Base-by-base conservation (phyloP, 2,888 invertebrate species). In the Torymus texanus region DNA sequence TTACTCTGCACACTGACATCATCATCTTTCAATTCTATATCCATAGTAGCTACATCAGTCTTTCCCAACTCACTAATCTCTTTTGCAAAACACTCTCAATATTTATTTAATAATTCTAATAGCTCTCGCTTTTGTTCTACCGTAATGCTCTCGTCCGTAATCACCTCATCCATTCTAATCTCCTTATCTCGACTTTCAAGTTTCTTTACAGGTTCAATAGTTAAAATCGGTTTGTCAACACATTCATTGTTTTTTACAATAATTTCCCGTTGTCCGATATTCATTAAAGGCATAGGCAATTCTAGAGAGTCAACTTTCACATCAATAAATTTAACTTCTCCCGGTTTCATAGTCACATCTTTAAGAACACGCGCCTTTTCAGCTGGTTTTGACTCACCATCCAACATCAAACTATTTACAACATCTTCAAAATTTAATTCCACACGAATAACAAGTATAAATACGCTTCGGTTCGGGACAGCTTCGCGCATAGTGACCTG, bases 11-110 rank as follows among this genome's bases (percentile, higher is more conserved):
- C 53, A 3, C 3, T 24, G 13, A 62, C 18, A 0, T 62, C 65
- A 11, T 63, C 65, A 0, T 61, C 56, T 21, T 72, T 68, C 4
- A 74, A 18, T 12, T 74, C 50, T 14, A 83, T 83, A 16, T 83
- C 81, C 81, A 82, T 81, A 53, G 18, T 53, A 3, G 29, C 16
- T 29, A 16, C 11, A 58, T 70, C 29, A 2, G 70, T 70, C 12
- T 16, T 16, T 5, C 58, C 58, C 1, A 56, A 12, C 58, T 58
- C 70, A 29, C 12, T 29, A 16, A 56, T 16, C 2, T 59, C 14
- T 53, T 66, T 66, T 8, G 66, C 66, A 53, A 53, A 21, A 61
- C 72, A 72, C 2, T 12, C 1, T 51, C 62, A 8, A 50, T 62
- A 62, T 24, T 21, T 14, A 61, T 71, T 71, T 2, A 62, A 50